Conservation (phyloP, 1,140 invertebrate genomes). For the Acromyrmex heyeri region DNA sequence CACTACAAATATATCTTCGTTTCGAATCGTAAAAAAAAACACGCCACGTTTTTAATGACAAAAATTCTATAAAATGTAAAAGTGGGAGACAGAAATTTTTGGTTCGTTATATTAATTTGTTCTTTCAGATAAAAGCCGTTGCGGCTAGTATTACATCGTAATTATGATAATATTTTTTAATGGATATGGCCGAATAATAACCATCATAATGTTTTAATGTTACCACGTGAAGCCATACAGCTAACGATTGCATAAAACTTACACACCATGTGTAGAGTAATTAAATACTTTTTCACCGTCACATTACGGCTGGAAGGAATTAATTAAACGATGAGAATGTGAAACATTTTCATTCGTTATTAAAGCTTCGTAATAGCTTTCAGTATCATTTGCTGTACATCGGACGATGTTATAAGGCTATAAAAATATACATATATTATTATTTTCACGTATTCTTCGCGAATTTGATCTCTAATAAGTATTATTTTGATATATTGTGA, state of each 20-base stretch:
- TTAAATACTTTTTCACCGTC: conserved; percentile 58
- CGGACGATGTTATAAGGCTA: background rate
- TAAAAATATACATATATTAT: conserved; percentile 35
- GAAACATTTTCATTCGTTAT: conserved; percentile 59
- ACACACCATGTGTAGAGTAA: conserved; percentile 41
- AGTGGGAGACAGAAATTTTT: conserved; percentile 26
- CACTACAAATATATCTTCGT: conserved; percentile 21
- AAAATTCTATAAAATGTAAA: conserved; percentile 19
- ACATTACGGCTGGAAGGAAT: conserved; percentile 51
- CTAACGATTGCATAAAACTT: conserved; percentile 61
- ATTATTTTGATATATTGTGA: conserved; percentile 17
- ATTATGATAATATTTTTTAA: conserved; percentile 65
- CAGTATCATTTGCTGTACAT: conserved; percentile 45
- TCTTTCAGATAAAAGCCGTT: conserved; percentile 28
- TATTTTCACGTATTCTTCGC: background rate
- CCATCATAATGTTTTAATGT: conserved; percentile 60
- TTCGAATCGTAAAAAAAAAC: background rate
- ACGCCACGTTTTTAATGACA: conserved; percentile 3
- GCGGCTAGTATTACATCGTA: conserved; percentile 51
- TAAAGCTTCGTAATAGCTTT: conserved; percentile 51
- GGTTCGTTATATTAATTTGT: conserved; percentile 54
- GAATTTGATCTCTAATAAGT: conserved; percentile 27
- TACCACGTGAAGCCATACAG: conserved; percentile 48
- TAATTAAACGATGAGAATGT: conserved; percentile 61
- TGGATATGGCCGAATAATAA: conserved; percentile 54